These are phyloP conservation scores for Trichonephila clavata DNA, from an alignment of 1,140 invertebrate genomes.

Conservation along the genomic window DNA sequence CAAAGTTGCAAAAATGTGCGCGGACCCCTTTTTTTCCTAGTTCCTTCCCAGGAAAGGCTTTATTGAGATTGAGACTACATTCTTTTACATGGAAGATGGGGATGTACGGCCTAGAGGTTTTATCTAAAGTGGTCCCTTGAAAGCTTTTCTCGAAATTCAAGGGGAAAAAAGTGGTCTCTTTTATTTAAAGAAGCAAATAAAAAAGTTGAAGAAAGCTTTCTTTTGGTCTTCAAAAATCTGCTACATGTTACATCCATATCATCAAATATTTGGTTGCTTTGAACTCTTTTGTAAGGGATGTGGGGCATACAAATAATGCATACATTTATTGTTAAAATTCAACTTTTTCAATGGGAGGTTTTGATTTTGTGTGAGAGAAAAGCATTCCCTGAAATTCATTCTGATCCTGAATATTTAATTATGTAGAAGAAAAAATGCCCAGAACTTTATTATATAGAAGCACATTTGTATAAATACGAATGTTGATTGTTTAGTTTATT, in stretches of 20 bases:
- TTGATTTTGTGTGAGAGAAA: too few species aligned
- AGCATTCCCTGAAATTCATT: too few species aligned
- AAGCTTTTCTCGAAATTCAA: slow-evolving; percentile 68
- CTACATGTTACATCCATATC: slow-evolving; percentile 23
- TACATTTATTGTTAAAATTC: not conserved
- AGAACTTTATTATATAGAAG: too few species aligned
- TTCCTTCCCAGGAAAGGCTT: slow-evolving; percentile 28
- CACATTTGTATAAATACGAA: too few species aligned
- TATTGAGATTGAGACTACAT: slow-evolving; percentile 72
- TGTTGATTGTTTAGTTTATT: too few species aligned
- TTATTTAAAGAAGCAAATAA: not conserved
- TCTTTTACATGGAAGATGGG: slow-evolving; percentile 39
- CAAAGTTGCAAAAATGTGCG: slow-evolving; percentile 43
- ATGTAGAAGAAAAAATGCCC: too few species aligned
- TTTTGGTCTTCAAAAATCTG: not conserved
- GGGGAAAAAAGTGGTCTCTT: slow-evolving; percentile 7
- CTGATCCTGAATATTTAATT: too few species aligned
- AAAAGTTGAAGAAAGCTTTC: not conserved
- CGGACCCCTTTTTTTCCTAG: not conserved
- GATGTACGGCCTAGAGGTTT: slow-evolving; percentile 59
- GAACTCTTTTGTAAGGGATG: not conserved
- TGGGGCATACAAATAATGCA: not conserved
- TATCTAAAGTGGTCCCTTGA: slow-evolving; percentile 75
- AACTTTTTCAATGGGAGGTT: too few species aligned
- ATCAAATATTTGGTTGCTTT: slow-evolving; percentile 32